phyloP scores from a whole-genome alignment of 2,797 vertebrate genomes.

The Linurgus olivaceus region DNA sequence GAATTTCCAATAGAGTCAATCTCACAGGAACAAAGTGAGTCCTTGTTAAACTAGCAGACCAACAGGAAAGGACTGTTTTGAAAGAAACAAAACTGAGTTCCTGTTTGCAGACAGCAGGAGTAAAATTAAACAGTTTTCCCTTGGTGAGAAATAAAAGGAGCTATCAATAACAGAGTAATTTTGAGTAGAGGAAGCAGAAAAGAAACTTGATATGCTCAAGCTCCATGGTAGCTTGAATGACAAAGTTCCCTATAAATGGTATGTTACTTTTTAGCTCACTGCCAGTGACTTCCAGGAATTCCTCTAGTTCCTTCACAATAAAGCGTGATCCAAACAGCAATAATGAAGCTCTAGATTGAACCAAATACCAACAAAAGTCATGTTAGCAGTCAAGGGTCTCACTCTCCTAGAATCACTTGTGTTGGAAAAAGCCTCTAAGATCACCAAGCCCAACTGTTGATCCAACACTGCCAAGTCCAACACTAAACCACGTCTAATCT shows the following conservation, averaged over 20 bases:
- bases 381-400: fast-evolving
- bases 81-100: background rate
- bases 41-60: background rate
- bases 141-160: background rate
- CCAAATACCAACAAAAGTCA: background rate
- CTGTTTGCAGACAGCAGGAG: background rate
- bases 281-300: background rate
- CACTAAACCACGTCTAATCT: background rate
- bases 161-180: background rate
- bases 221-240: background rate
- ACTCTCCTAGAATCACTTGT: background rate
- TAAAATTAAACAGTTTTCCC: background rate
- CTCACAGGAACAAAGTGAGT: background rate
- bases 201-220: background rate
- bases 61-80: background rate
- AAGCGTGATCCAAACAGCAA: background rate
- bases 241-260: background rate
- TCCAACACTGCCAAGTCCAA: background rate
- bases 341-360: background rate
- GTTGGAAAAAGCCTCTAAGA: background rate
- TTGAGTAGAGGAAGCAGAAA: background rate
- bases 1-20: background rate
- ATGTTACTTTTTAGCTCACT: background rate
- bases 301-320: background rate
- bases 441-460: background rate